Percentiles rank a stretch among this genome's conserved stretches.
Conservation (phyloP, 2,113 vertebrate species). For the Azemiops feae region DNA sequence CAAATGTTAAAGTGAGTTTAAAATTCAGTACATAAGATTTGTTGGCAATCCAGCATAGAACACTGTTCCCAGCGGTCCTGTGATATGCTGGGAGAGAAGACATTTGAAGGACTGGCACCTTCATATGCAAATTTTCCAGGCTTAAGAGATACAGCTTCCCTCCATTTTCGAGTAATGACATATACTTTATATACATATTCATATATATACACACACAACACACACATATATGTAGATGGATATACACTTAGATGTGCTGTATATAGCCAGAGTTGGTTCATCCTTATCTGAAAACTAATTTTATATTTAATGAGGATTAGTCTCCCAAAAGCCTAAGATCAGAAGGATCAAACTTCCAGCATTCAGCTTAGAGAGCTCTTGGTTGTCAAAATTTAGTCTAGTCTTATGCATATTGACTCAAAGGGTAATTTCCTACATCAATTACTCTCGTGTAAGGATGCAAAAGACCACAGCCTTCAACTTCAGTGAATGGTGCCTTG, state of each 20-base stretch:
- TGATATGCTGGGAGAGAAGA: conserved; percentile 31
- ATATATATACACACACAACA: neutral
- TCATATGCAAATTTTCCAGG: neutral
- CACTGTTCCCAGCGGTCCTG: neutral
- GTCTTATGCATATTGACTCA: neutral
- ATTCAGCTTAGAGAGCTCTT: neutral
- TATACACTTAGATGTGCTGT: too few relatives aligned
- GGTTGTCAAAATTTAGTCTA: neutral
- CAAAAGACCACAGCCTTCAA: neutral
- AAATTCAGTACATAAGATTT: conserved; percentile 52
- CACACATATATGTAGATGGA: too few relatives aligned
- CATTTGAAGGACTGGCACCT: conserved; percentile 6
- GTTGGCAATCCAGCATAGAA: conserved; percentile 54
- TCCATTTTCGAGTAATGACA: neutral
- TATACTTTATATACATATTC: neutral
- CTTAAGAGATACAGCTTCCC: neutral
- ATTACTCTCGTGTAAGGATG: neutral
- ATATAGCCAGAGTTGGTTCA: neutral
- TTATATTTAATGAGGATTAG: neutral
- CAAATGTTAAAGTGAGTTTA: conserved; percentile 54
- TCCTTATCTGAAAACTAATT: neutral
- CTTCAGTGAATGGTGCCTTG: neutral
- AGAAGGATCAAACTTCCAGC: neutral
- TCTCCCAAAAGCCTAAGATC: neutral
- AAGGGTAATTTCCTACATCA: neutral